Percentiles rank a stretch among this genome's conserved stretches.
Evolutionary conservation across 1,140 invertebrate genomes (phyloP).

Genomic region (Listronotus oregonensis): DNA sequence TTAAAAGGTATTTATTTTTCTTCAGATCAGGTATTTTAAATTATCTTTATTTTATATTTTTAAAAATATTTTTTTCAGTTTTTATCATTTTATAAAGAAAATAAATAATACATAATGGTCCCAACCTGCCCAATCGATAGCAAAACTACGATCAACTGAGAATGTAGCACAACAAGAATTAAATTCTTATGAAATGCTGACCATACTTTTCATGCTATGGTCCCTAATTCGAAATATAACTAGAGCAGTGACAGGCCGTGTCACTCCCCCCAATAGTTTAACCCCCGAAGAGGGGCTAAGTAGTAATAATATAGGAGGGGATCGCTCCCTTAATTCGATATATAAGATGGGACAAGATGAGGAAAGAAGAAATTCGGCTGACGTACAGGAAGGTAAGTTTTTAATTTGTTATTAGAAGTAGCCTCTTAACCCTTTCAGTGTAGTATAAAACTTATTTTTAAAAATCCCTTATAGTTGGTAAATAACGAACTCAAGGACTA

Average conservation of each 20-base stretch:
- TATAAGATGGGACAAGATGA: constrained; percentile 26
- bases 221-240: constrained; percentile 54
- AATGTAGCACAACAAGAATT: constrained; percentile 22
- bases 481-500: too few species aligned
- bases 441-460: too few species aligned
- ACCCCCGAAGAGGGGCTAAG: constrained; percentile 26
- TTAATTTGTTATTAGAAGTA: too few species aligned
- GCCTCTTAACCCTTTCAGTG: too few species aligned
- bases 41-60: too few species aligned
- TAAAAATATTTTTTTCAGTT: too few species aligned
- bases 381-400: constrained; percentile 16
- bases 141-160: neutral
- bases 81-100: too few species aligned
- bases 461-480: too few species aligned
- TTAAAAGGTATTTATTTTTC: too few species aligned
- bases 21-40: too few species aligned
- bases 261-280: constrained; percentile 25
- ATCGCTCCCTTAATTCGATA: neutral
- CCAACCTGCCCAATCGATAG: neutral
- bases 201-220: constrained; percentile 57
- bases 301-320: constrained; percentile 11
- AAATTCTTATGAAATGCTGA: constrained; percentile 54
- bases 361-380: neutral
- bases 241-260: constrained; percentile 38
- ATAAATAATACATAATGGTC: too few species aligned